Percentiles rank a stretch among this genome's conserved stretches.
Conservation (phyloP, 1,140 invertebrate genomes). For the Coelopa frigida region DNA sequence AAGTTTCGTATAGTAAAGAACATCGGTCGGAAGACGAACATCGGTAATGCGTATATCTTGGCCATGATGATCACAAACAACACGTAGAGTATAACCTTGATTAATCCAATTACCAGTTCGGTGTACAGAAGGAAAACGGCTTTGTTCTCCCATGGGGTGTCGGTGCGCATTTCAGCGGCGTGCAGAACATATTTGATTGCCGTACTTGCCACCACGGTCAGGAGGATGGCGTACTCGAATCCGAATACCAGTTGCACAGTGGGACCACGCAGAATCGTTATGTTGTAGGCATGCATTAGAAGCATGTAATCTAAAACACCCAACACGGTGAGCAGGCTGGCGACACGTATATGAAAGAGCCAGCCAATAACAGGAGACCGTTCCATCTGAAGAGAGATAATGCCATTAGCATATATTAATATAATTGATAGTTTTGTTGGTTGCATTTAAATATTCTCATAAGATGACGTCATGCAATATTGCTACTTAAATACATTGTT, state of each 20-base stretch:
- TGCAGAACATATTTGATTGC: conserved; percentile 94
- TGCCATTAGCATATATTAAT: no score
- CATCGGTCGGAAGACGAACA: conserved; percentile 98
- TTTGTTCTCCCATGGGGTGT: conserved; percentile 99
- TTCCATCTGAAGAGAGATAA: conserved; percentile 90
- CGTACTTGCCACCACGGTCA: conserved; percentile 91
- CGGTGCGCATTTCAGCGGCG: conserved; percentile 86
- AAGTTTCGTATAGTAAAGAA: conserved; percentile 97
- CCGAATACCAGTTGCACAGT: conserved; percentile 98
- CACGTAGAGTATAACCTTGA: conserved; percentile 87
- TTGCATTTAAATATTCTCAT: no score
- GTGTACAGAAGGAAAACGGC: conserved; percentile 95
- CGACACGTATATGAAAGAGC: conserved; percentile 89
- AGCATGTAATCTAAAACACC: conserved; percentile 81
- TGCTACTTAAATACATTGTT: no score
- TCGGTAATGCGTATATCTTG: conserved; percentile 91
- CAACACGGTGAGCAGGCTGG: conserved; percentile 75
- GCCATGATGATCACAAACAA: conserved; percentile 96
- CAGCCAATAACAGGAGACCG: conserved; percentile 93
- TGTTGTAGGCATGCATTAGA: conserved; percentile 90
- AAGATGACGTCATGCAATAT: no score
- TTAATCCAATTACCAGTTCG: conserved; percentile 87
- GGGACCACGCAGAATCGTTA: conserved; percentile 88
- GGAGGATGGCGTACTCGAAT: conserved; percentile 97
- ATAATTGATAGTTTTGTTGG: no score